Evolutionary conservation across 1,140 invertebrate genomes (phyloP), one percentile per base, ranked within the genome.

Genomic region (Drosophila equinoxialis): DNA sequence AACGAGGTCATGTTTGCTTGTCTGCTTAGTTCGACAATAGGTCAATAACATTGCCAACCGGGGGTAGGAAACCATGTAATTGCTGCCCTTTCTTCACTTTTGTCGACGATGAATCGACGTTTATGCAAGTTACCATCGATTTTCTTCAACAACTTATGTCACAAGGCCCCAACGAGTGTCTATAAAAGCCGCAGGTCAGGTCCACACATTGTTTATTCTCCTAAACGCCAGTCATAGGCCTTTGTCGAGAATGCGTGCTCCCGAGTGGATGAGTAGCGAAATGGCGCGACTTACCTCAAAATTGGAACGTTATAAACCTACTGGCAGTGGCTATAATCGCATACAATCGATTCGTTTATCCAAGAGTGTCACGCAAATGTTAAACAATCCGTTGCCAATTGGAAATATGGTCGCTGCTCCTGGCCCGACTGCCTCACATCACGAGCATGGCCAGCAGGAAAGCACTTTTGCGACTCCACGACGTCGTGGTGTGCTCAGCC

Each of bases 331-430:
- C 14, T 91, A 91, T 33, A 91, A 91, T 63, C 90, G 90, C 1
- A 91, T 91, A 62, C 90, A 91, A 54, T 83, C 90, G 2, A 86
- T 91, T 39, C 77, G 90, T 0, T 66, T 91, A 13, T 89, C 90
- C 51, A 90, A 91, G 55, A 91, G 90, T 72, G 90, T 91, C 33
- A 90, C 81, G 1, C 90, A 91, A 33, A 91, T 91, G 90, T 71
- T 91, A 0, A 91, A 91, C 35, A 91, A 91, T 80, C 90, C 90
- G 0, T 48, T 91, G 68, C 90, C 90, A 3, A 23, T 65, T 1
- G 63, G 61, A 10, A 57, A 77, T 64, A 45, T 64, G 20, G 57
- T 65, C 20, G 35, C 63, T 51, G 55, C 63, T 37, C 39, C 41
- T n/a, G 26, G 39, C 23, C 51, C 54, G 23, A 39, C 4, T n/a